Evolutionary conservation across 2,113 vertebrate genomes (phyloP).

Genomic region (Labeo rohita): DNA sequence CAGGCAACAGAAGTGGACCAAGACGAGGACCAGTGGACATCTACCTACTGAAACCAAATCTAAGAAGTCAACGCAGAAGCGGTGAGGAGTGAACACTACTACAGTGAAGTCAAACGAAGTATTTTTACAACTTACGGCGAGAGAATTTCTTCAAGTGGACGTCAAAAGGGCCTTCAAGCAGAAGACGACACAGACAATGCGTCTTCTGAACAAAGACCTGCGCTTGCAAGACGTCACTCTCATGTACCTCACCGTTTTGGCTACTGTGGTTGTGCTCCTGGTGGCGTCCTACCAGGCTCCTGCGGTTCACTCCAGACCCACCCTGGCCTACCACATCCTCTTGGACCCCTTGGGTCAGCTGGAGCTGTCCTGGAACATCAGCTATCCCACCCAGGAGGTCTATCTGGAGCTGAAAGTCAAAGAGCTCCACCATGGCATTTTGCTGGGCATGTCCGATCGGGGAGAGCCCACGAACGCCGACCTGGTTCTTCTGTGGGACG

Average conservation of each 20-base stretch:
- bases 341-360: constrained; percentile 84
- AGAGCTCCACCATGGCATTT: constrained; percentile 76
- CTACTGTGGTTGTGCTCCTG: constrained; percentile 85
- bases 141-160: neutral
- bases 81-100: neutral
- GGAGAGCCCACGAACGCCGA: constrained; percentile 87
- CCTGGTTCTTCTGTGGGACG: constrained; percentile 86
- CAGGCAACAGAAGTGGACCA: constrained; percentile 65
- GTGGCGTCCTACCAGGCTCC: constrained; percentile 86
- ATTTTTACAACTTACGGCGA: neutral
- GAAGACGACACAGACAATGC: constrained; percentile 59
- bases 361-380: constrained; percentile 91
- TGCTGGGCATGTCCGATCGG: constrained; percentile 92
- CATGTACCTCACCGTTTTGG: constrained; percentile 87
- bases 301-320: constrained; percentile 58
- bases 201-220: constrained; percentile 70
- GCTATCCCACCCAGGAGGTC: constrained; percentile 78
- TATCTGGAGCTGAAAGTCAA: constrained; percentile 80
- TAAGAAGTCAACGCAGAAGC: neutral
- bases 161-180: neutral
- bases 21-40: constrained; percentile 53
- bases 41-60: neutral
- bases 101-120: neutral
- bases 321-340: constrained; percentile 83
- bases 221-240: constrained; percentile 81